A percentile compares a stretch with the other conserved stretches of the same genome.
These are phyloP conservation scores for Petrophora chlorosata DNA, from an alignment of 2,888 invertebrate genomes.

Conservation along the genomic window DNA sequence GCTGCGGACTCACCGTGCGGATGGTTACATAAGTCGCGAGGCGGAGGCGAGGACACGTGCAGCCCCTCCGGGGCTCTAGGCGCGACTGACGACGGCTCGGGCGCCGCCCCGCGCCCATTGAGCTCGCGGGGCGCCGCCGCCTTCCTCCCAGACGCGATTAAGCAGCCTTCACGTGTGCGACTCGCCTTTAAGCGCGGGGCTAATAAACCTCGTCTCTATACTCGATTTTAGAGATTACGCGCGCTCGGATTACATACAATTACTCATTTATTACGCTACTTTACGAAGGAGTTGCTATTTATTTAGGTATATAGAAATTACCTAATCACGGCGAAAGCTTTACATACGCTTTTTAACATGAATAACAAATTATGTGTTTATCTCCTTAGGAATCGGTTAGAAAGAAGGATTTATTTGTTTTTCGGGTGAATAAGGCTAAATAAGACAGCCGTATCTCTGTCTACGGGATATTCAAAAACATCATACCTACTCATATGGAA, in stretches of 20 bases:
- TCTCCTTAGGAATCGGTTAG: neutral
- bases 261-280: conserved; percentile 31
- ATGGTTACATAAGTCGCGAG: conserved; percentile 80
- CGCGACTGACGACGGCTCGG: conserved; percentile 74
- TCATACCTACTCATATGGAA: too few relatives aligned
- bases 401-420: too few relatives aligned
- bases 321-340: conserved; percentile 4
- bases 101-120: conserved; percentile 77
- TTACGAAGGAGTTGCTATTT: conserved; percentile 8
- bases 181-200: conserved; percentile 54
- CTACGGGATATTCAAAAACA: too few relatives aligned
- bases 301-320: conserved; percentile 18
- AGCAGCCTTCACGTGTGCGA: conserved; percentile 73
- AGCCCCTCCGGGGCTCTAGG: conserved; percentile 75
- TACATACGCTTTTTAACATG: neutral
- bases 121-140: conserved; percentile 60
- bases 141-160: conserved; percentile 71
- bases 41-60: conserved; percentile 73
- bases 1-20: conserved; percentile 80
- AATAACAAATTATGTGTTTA: conserved; percentile 1
- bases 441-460: too few relatives aligned
- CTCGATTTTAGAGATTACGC: conserved; percentile 59
- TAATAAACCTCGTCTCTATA: conserved; percentile 69
- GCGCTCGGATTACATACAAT: conserved; percentile 42
- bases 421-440: too few relatives aligned